These are phyloP conservation scores for Leuctra nigra DNA, from an alignment of 2,888 invertebrate genomes.

Conservation along the genomic window DNA sequence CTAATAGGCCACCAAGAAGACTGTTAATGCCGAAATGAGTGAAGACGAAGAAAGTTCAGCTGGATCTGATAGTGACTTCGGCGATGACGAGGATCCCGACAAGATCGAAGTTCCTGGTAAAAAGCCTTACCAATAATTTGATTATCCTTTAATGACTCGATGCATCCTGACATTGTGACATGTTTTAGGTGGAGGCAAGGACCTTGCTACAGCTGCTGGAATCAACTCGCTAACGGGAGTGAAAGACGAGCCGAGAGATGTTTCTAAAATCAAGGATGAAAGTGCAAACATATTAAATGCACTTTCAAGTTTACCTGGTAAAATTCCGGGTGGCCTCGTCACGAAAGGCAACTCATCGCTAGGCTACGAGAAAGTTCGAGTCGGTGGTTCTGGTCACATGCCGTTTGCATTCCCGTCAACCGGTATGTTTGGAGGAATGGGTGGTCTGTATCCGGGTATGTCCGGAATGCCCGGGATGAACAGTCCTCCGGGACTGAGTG, in stretches of 20 bases:
- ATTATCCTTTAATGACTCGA: not conserved
- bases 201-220: conserved; percentile 63
- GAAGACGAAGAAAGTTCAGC: conserved; percentile 39
- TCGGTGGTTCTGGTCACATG: conserved; percentile 35
- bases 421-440: conserved; percentile 25
- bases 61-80: conserved; percentile 61
- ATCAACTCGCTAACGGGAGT: conserved; percentile 23
- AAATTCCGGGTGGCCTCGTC: conserved; percentile 45
- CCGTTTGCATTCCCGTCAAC: conserved; percentile 25
- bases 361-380: conserved; percentile 51
- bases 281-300: conserved; percentile 33
- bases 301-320: conserved; percentile 29
- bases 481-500: conserved; percentile 51
- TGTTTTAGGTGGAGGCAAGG: conserved; percentile 71
- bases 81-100: conserved; percentile 86
- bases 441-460: conserved; percentile 23
- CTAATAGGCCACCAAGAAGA: conserved; percentile 27
- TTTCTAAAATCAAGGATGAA: conserved; percentile 51
- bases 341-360: conserved; percentile 43
- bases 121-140: not conserved
- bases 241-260: conserved; percentile 40
- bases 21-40: conserved; percentile 37
- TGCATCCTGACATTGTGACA: not conserved
- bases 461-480: conserved; percentile 32
- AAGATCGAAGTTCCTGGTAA: conserved; percentile 84